A percentile compares a stretch with the other conserved stretches of the same genome.
These are phyloP conservation scores for Danaus melanippus DNA, from an alignment of 1,140 invertebrate species.

Conservation along the genomic window DNA sequence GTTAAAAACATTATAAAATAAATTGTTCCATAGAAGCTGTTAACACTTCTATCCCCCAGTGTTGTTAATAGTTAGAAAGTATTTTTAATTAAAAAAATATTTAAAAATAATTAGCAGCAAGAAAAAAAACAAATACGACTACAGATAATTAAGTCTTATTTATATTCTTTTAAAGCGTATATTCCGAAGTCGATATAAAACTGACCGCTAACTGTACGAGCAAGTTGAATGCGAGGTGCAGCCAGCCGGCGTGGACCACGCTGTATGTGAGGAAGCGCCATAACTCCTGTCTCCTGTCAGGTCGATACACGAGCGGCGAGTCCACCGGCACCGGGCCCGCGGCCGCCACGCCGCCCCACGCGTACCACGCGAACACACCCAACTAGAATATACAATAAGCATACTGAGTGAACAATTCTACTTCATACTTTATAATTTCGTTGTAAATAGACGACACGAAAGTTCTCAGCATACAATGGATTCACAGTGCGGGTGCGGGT, in stretches of 20 bases:
- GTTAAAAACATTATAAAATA: too few relatives aligned
- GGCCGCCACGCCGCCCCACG: slow-evolving; percentile 86
- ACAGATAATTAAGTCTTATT: background rate
- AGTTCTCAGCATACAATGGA: too few relatives aligned
- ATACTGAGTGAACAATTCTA: too few relatives aligned
- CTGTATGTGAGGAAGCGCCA: slow-evolving; percentile 97
- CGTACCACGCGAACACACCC: slow-evolving; percentile 93
- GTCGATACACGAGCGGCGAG: slow-evolving; percentile 94
- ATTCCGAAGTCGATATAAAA: background rate
- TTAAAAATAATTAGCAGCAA: background rate
- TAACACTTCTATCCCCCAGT: too few relatives aligned
- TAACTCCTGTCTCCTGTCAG: slow-evolving; percentile 90
- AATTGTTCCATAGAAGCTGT: too few relatives aligned
- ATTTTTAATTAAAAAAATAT: slow-evolving; percentile 1
- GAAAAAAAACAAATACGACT: too few relatives aligned
- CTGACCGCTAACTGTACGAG: slow-evolving; percentile 81
- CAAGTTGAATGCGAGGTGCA: slow-evolving; percentile 95
- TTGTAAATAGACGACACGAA: too few relatives aligned
- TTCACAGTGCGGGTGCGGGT: too few relatives aligned
- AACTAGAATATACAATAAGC: slow-evolving; percentile 73
- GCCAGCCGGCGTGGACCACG: slow-evolving; percentile 96
- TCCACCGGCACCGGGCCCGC: slow-evolving; percentile 93
- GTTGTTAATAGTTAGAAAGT: too few relatives aligned
- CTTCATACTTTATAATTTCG: too few relatives aligned
- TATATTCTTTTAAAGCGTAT: too few relatives aligned